These are phyloP conservation scores for Phoxinus dragarum DNA, from an alignment of 2,797 vertebrate species.

Conservation along the genomic window DNA sequence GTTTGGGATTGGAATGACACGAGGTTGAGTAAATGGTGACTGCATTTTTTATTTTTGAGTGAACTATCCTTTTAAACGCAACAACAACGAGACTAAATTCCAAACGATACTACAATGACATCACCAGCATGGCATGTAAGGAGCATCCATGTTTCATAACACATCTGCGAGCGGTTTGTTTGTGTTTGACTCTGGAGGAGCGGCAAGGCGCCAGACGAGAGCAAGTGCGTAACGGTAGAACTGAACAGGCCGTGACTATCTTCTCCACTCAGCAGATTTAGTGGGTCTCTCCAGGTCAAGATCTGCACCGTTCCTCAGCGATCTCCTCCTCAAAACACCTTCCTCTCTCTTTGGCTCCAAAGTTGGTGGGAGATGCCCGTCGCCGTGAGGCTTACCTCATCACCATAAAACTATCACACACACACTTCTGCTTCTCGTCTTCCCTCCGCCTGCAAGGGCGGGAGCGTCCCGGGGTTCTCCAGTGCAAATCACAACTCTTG, in stretches of 20 bases:
- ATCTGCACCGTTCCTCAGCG: not conserved
- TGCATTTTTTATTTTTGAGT: not conserved
- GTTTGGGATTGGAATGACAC: not conserved
- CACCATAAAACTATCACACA: constrained; percentile 27
- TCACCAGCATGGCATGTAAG: constrained; percentile 1
- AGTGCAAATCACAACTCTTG: not conserved
- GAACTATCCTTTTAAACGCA: not conserved
- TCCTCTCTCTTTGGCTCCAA: not conserved
- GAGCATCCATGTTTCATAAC: constrained; percentile 40
- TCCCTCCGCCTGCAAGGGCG: not conserved
- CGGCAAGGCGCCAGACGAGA: constrained; percentile 32
- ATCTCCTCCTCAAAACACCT: not conserved
- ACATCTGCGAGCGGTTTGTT: constrained; percentile 53
- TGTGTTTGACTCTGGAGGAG: constrained; percentile 48
- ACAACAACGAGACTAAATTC: not conserved
- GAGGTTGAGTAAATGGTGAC: not conserved
- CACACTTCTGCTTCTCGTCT: constrained; percentile 5
- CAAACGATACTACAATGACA: not conserved
- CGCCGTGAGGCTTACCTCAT: not conserved
- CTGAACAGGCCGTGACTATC: constrained; percentile 41
- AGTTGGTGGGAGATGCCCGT: not conserved
- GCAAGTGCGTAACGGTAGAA: constrained; percentile 16
- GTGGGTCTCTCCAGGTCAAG: constrained; percentile 44
- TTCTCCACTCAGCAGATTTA: constrained; percentile 54
- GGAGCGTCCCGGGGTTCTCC: not conserved